These are phyloP conservation scores for Triplophysa yarkandensis DNA, from an alignment of 2,797 vertebrate species.

Conservation along the genomic window DNA sequence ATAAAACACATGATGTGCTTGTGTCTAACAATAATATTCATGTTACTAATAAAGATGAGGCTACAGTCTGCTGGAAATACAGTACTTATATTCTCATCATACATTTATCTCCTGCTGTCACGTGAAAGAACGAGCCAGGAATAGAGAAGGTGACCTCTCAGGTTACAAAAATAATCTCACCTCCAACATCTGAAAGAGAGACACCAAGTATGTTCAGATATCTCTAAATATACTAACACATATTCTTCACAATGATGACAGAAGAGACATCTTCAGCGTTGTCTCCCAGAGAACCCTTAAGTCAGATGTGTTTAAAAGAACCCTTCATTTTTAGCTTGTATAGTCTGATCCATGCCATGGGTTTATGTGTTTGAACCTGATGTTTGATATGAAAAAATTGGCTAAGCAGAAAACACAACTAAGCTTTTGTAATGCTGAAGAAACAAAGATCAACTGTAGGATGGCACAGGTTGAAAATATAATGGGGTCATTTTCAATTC, in stretches of 20 bases:
- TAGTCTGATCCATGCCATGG: too few species aligned
- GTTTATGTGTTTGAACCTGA: not conserved
- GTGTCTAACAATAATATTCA: not conserved
- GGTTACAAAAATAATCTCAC: slow-evolving; percentile 69
- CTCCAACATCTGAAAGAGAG: slow-evolving; percentile 66
- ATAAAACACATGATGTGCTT: not conserved
- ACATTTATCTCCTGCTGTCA: slow-evolving; percentile 68
- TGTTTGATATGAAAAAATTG: too few species aligned
- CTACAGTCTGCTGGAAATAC: slow-evolving; percentile 59
- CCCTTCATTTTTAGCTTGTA: too few species aligned
- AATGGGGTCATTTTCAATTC: too few species aligned
- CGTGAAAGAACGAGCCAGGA: slow-evolving; percentile 65
- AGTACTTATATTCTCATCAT: slow-evolving; percentile 65
- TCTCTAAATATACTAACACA: not conserved
- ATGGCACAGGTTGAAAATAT: too few species aligned
- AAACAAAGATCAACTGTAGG: too few species aligned
- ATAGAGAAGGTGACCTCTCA: slow-evolving; percentile 69
- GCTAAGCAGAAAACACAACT: too few species aligned
- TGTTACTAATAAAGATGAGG: not conserved
- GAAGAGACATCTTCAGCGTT: too few species aligned
- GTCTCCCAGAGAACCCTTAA: too few species aligned
- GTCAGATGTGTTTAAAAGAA: too few species aligned
- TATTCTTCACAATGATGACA: too few species aligned
- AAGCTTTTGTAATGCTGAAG: too few species aligned
- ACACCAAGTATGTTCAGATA: not conserved